Evolutionary conservation across 2,113 vertebrate species (phyloP), one percentile per base, ranked within the genome.

Genomic region (Fregata magnificens): DNA sequence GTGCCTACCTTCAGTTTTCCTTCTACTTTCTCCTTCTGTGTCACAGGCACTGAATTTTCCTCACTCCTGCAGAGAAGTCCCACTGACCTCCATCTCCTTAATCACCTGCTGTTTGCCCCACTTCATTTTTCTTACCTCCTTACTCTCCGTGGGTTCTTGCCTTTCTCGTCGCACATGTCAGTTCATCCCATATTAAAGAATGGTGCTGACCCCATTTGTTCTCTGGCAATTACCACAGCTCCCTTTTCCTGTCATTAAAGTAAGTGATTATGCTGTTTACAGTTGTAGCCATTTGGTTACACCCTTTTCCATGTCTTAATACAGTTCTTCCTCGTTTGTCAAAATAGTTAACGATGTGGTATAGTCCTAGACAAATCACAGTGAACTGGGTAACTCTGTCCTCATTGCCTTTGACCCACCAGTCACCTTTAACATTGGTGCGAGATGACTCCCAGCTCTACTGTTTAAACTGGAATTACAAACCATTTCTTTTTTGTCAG

Each of bases 131-230:
- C 8, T 38, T 50, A 17, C 12, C 20, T 62, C n/a, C 16, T 66
- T 52, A 4, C 19, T 86, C 14, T 38, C 45, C 0, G 0, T 26
- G 20, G 11, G 2, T 26, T 76, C 47, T 59, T 69, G 16, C n/a
- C 49, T 88, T 79, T 76, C 53, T 90, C 24, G 2, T 40, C 44
- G 66, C 36, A 44, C 2, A 0, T 2, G 5, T 38, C 0, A 0
- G 28, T 91, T 67, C 29, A 50, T 44, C 29, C 42, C 17, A 1
- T 40, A 28, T 56, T 65, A 42, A 79, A 72, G 26, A 76, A 34
- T 0, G 0, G 18, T 49, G 19, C 74, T 69, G 53, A 32, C 26
- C 40, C 38, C 9, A 2, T 72, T 88, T 88, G 34, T 67, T 85
- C 32, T 13, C 44, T 76, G 58, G 13, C 12, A 36, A 59, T 76